These are phyloP conservation scores for Hoplodrina ambigua DNA, from an alignment of 2,888 invertebrate genomes.

Conservation along the genomic window DNA sequence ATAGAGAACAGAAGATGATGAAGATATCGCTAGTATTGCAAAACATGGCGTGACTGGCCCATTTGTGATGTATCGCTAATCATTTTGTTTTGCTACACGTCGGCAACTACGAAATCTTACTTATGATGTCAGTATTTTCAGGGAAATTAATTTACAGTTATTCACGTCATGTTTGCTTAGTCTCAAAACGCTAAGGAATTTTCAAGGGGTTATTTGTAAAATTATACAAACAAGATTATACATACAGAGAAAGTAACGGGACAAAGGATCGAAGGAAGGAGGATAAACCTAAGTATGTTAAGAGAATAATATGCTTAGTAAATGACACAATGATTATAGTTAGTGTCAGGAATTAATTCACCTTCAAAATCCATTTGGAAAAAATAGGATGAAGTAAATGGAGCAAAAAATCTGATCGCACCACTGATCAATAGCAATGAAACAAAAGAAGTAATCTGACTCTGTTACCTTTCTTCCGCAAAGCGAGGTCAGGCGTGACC, in stretches of 20 bases:
- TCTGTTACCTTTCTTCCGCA: conserved; percentile 86
- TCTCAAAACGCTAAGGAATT: conserved; percentile 28
- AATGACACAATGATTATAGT: conserved; percentile 16
- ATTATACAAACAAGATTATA: not conserved
- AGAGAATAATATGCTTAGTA: not conserved
- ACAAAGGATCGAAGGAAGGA: not conserved
- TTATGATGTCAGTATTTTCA: conserved; percentile 39
- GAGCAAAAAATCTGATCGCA: conserved; percentile 76
- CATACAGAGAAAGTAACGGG: not conserved
- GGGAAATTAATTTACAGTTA: conserved; percentile 49
- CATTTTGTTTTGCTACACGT: conserved; percentile 77
- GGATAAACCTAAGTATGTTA: not conserved
- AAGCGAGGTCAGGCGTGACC: conserved; percentile 86
- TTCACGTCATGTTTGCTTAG: conserved; percentile 50
- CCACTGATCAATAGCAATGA: conserved; percentile 75
- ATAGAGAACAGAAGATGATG: conserved; percentile 65
- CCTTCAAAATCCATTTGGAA: conserved; percentile 57
- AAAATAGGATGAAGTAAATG: conserved; percentile 69
- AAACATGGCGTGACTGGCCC: conserved; percentile 74
- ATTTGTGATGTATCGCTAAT: conserved; percentile 79
- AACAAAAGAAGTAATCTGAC: conserved; percentile 82
- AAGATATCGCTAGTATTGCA: conserved; percentile 67
- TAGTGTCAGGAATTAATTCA: conserved; percentile 42
- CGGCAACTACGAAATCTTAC: conserved; percentile 53
- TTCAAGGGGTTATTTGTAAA: conserved; percentile 9